Base-by-base conservation (phyloP, 2,113 vertebrate genomes). In the Montifringilla adamsi region DNA sequence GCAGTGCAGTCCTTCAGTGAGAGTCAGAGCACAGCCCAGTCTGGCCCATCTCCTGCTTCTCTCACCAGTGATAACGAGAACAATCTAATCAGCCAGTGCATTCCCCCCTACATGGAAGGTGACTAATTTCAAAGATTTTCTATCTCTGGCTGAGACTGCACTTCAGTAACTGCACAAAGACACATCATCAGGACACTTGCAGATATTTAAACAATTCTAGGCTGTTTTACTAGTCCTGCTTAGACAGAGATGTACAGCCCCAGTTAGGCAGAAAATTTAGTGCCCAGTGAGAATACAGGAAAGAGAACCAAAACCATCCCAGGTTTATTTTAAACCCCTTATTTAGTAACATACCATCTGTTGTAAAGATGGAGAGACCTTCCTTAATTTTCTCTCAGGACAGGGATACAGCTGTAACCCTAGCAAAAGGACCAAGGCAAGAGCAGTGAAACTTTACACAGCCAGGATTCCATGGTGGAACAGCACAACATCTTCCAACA, bases 141-240 rank as follows among this genome's bases (percentile, higher is more conserved):
- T 30, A 0, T 46, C 31, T 77, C 63, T 73, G 0, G 0, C 15
- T 56, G 41, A 52, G 59, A 28, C 26, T 77, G 50, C 77, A 33
- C 44, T n/a, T 44, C 31, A 69, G n/a, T 44, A 64, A 49, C 39
- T 58, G 11, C 28, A 26, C 2, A 1, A 62, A 67, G 23, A 31
- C 10, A 66, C 6, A 20, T 39, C 47, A 66, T 37, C 44, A 66
- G 37, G 55, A 66, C 17, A 31, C 21, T 11, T 70, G 21, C 67
- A 87, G 85, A 50, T 21, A 78, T 47, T 89, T 11, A 41, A 89
- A 67, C 7, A 41, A 35, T 55, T 91, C 60, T 33, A 64, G 33
- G 37, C 35, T n/a, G 22, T 78, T 89, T 70, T 93, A 43, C 35
- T 77, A 63, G 20, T 37, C 24, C 50, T 83, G 16, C 63, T 80